These are phyloP conservation scores for Dryocosmus kuriphilus DNA, from an alignment of 2,888 invertebrate genomes.

Conservation along the genomic window DNA sequence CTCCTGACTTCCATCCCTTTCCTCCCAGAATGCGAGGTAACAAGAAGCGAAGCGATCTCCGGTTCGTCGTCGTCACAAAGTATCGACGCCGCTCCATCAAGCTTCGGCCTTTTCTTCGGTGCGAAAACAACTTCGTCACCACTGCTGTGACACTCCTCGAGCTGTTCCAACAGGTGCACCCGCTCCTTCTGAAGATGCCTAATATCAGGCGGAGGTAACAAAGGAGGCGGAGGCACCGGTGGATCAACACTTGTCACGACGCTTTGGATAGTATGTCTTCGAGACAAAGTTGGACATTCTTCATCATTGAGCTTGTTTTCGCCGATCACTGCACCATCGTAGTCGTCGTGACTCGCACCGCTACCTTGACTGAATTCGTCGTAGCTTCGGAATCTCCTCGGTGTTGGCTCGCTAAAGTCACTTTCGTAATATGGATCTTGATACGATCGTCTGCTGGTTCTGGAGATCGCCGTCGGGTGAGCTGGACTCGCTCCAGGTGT, in stretches of 20 bases:
- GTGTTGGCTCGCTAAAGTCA: slow-evolving; percentile 72
- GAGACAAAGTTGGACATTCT: slow-evolving; percentile 77
- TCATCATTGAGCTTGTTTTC: slow-evolving; percentile 75
- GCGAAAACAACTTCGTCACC: slow-evolving; percentile 83
- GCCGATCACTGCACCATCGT: slow-evolving; percentile 70
- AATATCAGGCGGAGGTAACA: slow-evolving; percentile 81
- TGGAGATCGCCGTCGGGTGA: slow-evolving; percentile 80
- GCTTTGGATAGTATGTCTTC: slow-evolving; percentile 79
- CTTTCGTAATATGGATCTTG: slow-evolving; percentile 75
- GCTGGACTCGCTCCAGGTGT: slow-evolving; percentile 77
- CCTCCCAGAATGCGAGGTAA: slow-evolving; percentile 74
- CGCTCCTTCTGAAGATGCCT: slow-evolving; percentile 85
- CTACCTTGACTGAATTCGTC: slow-evolving; percentile 88
- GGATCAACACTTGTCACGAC: slow-evolving; percentile 70
- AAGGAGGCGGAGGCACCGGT: slow-evolving; percentile 66
- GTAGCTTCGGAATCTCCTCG: slow-evolving; percentile 81
- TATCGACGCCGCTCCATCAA: slow-evolving; percentile 78
- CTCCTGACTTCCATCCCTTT: slow-evolving; percentile 75
- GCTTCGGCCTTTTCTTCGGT: slow-evolving; percentile 84
- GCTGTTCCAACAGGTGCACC: slow-evolving; percentile 84
- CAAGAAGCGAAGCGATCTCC: slow-evolving; percentile 74
- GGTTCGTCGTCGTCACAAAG: slow-evolving; percentile 74
- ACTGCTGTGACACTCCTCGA: slow-evolving; percentile 85
- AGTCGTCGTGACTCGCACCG: slow-evolving; percentile 83
- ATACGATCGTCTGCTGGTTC: slow-evolving; percentile 75